Base-by-base conservation (phyloP, 2,797 vertebrate species). In the Hypotaenidia philippensis region DNA sequence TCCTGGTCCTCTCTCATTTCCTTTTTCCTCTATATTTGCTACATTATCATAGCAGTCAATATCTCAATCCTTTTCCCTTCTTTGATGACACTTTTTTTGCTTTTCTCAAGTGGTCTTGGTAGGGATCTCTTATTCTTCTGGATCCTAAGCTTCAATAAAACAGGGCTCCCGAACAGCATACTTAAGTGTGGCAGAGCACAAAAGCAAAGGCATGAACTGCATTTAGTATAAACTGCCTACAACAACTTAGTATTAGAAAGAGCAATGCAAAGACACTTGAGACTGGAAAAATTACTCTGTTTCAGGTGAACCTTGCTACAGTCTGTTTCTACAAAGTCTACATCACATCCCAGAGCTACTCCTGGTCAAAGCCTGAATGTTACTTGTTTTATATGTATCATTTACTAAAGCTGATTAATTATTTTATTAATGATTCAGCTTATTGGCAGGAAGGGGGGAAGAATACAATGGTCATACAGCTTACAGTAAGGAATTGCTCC, bases 401-500 rank as follows among this genome's bases (percentile, higher is more conserved):
- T 45, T 87, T 44, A 66, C 20, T 60, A 45, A 44, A 74, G n/a
- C 1, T 49, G 21, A 93, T 53, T 14, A 89, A 71, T 19, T 64
- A 63, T 50, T 83, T 77, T n/a, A 69, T 29, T n/a, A 86, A 69
- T 70, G 3, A 47, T n/a, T 77, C 38, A 50, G 10, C 5, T 72
- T 65, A 41, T 2, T 3, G 1, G 9, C 17, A 3, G 3, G 20
- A 2, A 11, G 4, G 2, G 32, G 10, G 29, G 45, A 22, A 44
- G 12, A 64, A 60, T 34, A 29, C 4, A 83, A 41, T 7, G 3
- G 9, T 69, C 31, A 49, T 11, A 55, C 4, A 86, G 29, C 13
- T 69, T 66, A 53, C 13, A 13, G 20, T 7, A 87, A 72, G 41
- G 44, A 93, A 90, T 6, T 3, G 25, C 5, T 88, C 16, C 13